phyloP scores from a whole-genome alignment of 2,797 vertebrate species.

The Rhinophrynus dorsalis region DNA sequence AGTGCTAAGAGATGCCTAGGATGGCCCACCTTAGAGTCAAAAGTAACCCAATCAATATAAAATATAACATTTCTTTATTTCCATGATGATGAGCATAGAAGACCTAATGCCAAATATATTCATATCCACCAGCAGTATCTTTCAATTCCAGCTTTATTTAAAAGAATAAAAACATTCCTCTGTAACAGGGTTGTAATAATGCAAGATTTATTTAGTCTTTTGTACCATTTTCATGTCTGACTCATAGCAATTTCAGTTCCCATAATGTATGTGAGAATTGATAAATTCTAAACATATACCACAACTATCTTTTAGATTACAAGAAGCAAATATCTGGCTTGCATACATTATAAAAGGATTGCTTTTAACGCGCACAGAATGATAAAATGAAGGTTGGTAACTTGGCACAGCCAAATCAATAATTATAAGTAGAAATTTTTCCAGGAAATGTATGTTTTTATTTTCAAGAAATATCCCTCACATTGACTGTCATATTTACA shows the following conservation, averaged over 20 bases:
- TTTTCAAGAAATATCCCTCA: conserved; percentile 4
- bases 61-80: no score
- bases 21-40: no score
- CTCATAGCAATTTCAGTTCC: conserved; percentile 7
- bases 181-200: conserved; percentile 1
- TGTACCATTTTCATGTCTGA: neutral
- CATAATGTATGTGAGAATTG: neutral
- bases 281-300: neutral
- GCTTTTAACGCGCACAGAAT: neutral
- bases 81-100: no score
- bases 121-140: no score
- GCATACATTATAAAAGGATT: conserved; percentile 3
- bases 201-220: conserved; percentile 9
- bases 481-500: no score
- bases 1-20: no score
- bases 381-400: conserved; percentile 7
- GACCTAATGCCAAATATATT: no score
- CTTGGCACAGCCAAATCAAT: neutral
- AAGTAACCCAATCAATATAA: no score
- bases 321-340: neutral
- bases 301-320: neutral
- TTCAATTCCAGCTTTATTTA: no score
- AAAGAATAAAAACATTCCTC: neutral
- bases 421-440: neutral
- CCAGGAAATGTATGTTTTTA: neutral